These are phyloP conservation scores for Vanessa tameamea DNA, from an alignment of 1,140 invertebrate species.

Conservation along the genomic window DNA sequence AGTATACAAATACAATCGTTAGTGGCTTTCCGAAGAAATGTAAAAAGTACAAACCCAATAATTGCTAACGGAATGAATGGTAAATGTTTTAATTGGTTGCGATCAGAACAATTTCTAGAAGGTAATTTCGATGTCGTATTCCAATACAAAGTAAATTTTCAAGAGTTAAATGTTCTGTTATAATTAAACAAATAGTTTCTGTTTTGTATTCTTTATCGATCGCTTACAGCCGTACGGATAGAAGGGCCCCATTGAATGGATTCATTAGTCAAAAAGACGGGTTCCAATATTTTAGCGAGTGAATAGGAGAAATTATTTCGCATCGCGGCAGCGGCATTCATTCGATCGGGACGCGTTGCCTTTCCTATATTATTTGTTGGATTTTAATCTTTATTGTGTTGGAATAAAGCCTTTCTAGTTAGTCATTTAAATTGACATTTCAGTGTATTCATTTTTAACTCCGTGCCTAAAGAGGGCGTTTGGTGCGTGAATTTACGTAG, in stretches of 20 bases:
- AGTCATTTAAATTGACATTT: conserved; percentile 19
- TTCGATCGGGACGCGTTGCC: conserved; percentile 15
- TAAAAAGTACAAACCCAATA: too few relatives aligned
- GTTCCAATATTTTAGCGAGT: conserved; percentile 59
- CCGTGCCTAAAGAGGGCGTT: conserved; percentile 3
- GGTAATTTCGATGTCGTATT: too few relatives aligned
- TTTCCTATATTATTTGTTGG: neutral
- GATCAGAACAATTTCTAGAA: too few relatives aligned
- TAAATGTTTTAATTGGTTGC: too few relatives aligned
- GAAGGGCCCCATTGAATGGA: conserved; percentile 48
- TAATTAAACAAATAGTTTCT: conserved; percentile 5
- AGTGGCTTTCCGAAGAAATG: too few relatives aligned
- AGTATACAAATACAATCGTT: too few relatives aligned
- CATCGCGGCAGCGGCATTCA: conserved; percentile 27
- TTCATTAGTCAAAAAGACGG: conserved; percentile 60
- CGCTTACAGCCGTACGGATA: conserved; percentile 6
- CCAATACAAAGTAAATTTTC: too few relatives aligned
- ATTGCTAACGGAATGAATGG: too few relatives aligned
- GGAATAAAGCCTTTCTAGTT: conserved; percentile 16
- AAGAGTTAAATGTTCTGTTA: too few relatives aligned
- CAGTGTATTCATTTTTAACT: conserved; percentile 25
- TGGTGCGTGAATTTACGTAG: conserved; percentile 19
- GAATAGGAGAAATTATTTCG: conserved; percentile 62
- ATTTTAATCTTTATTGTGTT: conserved; percentile 11
- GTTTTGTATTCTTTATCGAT: conserved; percentile 23